Evolutionary conservation across 92 coral and sea anemone species (phyloP).

Genomic region (Porites lobata): DNA sequence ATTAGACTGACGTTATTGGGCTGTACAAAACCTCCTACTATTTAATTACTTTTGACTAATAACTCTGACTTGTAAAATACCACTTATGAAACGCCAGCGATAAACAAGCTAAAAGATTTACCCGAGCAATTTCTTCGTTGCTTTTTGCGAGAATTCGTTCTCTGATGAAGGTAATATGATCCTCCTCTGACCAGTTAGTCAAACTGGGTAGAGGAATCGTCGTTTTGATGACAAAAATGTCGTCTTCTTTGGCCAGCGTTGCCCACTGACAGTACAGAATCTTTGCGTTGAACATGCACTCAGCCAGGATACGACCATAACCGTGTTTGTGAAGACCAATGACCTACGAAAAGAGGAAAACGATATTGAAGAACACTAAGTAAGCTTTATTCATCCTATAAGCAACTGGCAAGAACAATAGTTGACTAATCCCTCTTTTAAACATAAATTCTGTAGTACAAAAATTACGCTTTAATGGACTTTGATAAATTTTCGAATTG

Average conservation of each 20-base stretch:
- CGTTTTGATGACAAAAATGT: conserved; percentile 60
- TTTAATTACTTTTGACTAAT: no score
- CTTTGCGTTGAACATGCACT: conserved; percentile 75
- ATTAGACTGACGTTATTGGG: no score
- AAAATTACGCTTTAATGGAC: no score
- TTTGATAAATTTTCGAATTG: no score
- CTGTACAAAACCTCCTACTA: no score
- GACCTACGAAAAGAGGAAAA: conserved; percentile 38
- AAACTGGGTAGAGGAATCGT: conserved; percentile 55
- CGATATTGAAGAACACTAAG: no score
- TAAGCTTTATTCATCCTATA: no score
- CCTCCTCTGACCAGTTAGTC: conserved; percentile 44
- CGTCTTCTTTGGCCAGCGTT: conserved; percentile 53
- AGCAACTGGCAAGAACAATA: no score
- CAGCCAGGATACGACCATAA: conserved; percentile 82
- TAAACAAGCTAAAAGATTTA: conserved; percentile 7
- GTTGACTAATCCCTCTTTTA: no score
- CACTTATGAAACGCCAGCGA: no score
- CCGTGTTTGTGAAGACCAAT: conserved; percentile 84
- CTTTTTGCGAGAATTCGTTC: conserved; percentile 69
- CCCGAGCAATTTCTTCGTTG: conserved; percentile 71
- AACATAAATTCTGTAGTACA: no score
- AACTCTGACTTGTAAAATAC: no score
- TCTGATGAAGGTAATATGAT: conserved; percentile 67
- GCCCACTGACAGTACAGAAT: conserved; percentile 80